A percentile compares a stretch with the other conserved stretches of the same genome.
Conservation (phyloP, 2,113 vertebrate species). For the Etheostoma spectabile region DNA sequence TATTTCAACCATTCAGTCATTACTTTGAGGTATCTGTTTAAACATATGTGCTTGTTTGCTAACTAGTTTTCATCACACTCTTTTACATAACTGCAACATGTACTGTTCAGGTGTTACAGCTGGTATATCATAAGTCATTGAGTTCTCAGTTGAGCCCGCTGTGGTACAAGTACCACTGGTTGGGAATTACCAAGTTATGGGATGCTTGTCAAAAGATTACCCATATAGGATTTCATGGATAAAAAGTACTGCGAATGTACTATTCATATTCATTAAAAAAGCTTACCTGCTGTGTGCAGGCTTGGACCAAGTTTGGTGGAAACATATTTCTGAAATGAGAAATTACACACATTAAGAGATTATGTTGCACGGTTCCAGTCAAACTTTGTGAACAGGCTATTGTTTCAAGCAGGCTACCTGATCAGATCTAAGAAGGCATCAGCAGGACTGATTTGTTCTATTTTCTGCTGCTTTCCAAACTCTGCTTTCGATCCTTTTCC, state of each 20-base stretch:
- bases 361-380: not conserved
- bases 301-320: conserved; percentile 97
- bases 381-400: not conserved
- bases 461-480: conserved; percentile 94
- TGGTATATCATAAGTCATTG: too few species aligned
- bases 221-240: not conserved
- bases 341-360: conserved; percentile 28
- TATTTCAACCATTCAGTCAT: too few species aligned
- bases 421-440: conserved; percentile 98
- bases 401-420: conserved; percentile 82
- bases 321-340: conserved; percentile 95
- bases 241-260: not conserved
- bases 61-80: too few species aligned
- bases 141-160: too few species aligned
- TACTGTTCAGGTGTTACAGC: too few species aligned
- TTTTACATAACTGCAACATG: too few species aligned
- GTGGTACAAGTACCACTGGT: too few species aligned
- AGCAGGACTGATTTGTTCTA: conserved; percentile 92
- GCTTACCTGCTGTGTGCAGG: conserved; percentile 98
- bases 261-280: not conserved
- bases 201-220: not conserved
- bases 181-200: not conserved
- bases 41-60: too few species aligned
- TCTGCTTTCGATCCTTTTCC: conserved; percentile 96
- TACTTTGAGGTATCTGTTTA: too few species aligned